Base-by-base conservation (phyloP, 2,888 invertebrate genomes). In the Gymnocheta viridis region DNA sequence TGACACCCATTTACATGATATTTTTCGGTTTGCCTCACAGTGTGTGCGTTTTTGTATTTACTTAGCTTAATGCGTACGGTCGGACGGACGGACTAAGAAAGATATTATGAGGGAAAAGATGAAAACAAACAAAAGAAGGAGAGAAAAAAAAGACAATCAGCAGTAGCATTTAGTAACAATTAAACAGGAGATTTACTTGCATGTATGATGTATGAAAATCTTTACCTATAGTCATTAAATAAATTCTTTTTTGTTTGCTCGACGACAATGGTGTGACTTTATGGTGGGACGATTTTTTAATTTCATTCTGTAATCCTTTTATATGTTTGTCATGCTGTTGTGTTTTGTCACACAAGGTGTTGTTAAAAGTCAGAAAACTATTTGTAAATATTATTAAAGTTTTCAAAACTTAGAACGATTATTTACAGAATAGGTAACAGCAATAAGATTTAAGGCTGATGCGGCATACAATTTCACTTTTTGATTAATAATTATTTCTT, bases 81-180 rank as follows among this genome's bases (percentile, higher is more conserved):
- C n/a, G 24, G n/a, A 67, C 66, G 38, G 22, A 29, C 60, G 17
- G 29, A 41, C 27, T 54, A 27, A 70, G 27, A 64, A 41, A 27
- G 22, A 29, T 44, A 76, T 54, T 32, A 44, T 49, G 44, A 3
- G n/a, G n/a, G 9, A 54, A 54, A 35, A 70, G 22, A 56, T 27
- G 17, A 51, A 49, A 70, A 64, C 35, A 56, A 56, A 70, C 54
- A 66, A 32, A 51, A 19, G 17, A 47, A 38, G 3, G 14, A 38
- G 22, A 49, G 66, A 78, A 51, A 58, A 54, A 69, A 27, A 62
- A 44, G 12, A 67, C 79, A 72, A 70, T 51, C 67, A 77, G 76
- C 84, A 73, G 84, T 84, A 84, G 84, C 84, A 38, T 84, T 84
- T 81, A 81, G 72, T 77, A 78, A 83, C 85, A 85, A 85, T 85